Evolutionary conservation across 2,797 vertebrate species (phyloP).

Genomic region (Cyprinodon diabolis): DNA sequence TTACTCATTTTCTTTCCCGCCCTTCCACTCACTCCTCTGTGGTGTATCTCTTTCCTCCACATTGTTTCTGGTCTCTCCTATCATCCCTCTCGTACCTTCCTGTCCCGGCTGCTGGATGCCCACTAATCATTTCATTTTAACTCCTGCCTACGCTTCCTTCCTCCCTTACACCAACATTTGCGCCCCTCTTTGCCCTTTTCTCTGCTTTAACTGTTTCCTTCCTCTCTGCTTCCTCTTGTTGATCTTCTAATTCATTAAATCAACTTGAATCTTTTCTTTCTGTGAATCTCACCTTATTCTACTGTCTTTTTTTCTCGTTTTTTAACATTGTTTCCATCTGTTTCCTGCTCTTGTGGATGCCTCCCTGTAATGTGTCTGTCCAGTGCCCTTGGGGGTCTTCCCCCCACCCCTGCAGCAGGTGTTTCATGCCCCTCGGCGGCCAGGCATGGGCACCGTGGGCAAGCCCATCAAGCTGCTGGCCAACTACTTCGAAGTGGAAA

Average conservation of each 20-base stretch:
- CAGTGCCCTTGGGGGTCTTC: slow-evolving; percentile 86
- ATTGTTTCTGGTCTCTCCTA: slow-evolving; percentile 20
- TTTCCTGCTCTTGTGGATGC: slow-evolving; percentile 18
- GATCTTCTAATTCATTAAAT: slow-evolving; percentile 7
- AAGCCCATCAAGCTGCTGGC: slow-evolving; percentile 99
- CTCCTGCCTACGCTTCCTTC: slow-evolving; percentile 53
- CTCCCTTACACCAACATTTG: slow-evolving; percentile 23
- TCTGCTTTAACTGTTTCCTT: slow-evolving; percentile 36
- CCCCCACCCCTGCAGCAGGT: slow-evolving; percentile 99
- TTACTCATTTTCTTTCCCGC: slow-evolving; percentile 2
- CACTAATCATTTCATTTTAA: slow-evolving; percentile 27
- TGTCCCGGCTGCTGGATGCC: slow-evolving; percentile 31
- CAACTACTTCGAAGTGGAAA: slow-evolving; percentile 99
- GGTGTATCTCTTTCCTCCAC: slow-evolving; percentile 20
- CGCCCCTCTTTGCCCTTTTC: slow-evolving; percentile 11
- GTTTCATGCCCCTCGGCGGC: slow-evolving; percentile 96
- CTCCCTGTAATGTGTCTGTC: slow-evolving; percentile 10
- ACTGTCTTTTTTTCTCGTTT: not conserved
- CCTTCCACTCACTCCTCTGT: slow-evolving; percentile 11
- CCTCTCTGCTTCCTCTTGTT: slow-evolving; percentile 3
- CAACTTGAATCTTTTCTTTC: not conserved
- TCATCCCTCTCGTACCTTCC: slow-evolving; percentile 43
- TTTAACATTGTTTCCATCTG: not conserved
- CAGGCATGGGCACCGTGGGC: slow-evolving; percentile 97
- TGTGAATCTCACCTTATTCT: not conserved